Evolutionary conservation across 2,797 vertebrate genomes (phyloP), one percentile per base, ranked within the genome.

Genomic region (Triplophysa yarkandensis): DNA sequence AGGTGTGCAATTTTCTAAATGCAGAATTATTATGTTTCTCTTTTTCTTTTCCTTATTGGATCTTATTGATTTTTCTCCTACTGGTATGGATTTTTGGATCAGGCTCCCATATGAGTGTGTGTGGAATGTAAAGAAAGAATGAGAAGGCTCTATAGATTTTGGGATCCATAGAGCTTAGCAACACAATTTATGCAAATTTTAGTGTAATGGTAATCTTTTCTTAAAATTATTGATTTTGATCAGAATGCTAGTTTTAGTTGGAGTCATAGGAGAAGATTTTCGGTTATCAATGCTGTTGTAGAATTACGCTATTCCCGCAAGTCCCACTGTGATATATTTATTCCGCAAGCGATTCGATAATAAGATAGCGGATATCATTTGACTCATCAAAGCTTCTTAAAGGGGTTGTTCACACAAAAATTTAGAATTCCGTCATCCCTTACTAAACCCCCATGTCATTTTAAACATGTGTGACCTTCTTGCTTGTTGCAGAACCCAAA

Each of bases 81-180:
- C 76, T 17, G 11, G 48, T 78, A 83, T 83, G 78, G 81, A 83
- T 80, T 73, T 55, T 70, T 60, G 36, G 81, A 70, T 83, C 76
- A 78, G 76, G 73, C 76, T 67, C 76, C 73, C 69, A 23, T 62
- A 44, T 25, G 25, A 64, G 41, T 68, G 58, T 77, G 74, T 68
- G 65, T 16, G n/a, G 50, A 50, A 48, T 52, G 17, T 52, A 50
- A 50, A 65, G 28, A 32, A 28, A 60, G 32, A 68, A 50, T 46
- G 8, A 6, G 34, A 70, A 77, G 11, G 64, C 30, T 36, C 21
- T 75, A 60, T 65, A 60, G 52, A 48, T 19, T 67, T 23, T 58
- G 30, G 2, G 9, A 44, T 55, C 3, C 55, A 44, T 65, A 55
- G 44, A 13, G 39, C 25, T 63, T 55, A 64, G 23, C 60, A 19